A percentile compares a stretch with the other conserved stretches of the same genome.
Evolutionary conservation across 2,113 vertebrate species (phyloP).

Genomic region (Phalacrocorax carbo): DNA sequence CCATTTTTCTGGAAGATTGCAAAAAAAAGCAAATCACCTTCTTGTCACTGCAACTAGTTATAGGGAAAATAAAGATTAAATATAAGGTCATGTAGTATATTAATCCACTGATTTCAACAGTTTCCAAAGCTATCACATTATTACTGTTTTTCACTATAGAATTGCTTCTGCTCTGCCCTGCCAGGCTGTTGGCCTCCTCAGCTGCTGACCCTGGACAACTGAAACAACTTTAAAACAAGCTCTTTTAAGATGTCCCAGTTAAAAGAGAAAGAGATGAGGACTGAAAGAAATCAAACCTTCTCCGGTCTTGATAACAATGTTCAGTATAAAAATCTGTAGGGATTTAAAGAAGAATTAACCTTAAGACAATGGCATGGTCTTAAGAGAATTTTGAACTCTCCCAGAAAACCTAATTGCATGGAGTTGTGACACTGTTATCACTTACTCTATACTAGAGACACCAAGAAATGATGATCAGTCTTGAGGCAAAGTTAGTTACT

Average conservation of each 20-base stretch:
- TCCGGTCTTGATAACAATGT: background rate
- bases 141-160: background rate
- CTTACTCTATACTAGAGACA: background rate
- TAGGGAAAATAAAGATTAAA: background rate
- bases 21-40: background rate
- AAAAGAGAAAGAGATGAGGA: background rate
- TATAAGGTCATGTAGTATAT: background rate
- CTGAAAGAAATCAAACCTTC: background rate
- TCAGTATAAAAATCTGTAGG: background rate
- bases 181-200: background rate
- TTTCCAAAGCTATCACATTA: background rate
- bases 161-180: background rate
- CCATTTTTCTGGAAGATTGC: background rate
- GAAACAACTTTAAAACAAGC: background rate
- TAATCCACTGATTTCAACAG: background rate
- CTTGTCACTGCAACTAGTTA: background rate
- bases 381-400: background rate
- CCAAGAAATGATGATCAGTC: background rate
- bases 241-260: background rate
- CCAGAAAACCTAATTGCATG: background rate
- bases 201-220: background rate
- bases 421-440: background rate
- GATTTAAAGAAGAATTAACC: background rate
- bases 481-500: background rate
- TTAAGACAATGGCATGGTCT: background rate